Conservation (phyloP, 2,113 vertebrate genomes). For the Hiodon alosoides region DNA sequence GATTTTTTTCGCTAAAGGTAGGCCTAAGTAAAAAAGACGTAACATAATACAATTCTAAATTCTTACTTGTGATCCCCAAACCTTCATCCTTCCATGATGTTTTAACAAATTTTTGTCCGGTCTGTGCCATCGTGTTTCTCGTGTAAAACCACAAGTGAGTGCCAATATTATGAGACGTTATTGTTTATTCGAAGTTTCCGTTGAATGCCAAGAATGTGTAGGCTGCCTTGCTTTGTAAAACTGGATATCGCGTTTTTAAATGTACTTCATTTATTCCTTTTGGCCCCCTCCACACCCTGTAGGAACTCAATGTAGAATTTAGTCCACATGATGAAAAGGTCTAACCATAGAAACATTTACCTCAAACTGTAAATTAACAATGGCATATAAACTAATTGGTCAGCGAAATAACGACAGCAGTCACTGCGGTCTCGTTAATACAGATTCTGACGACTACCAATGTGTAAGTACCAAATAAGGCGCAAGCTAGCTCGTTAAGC, state of each 20-base stretch:
- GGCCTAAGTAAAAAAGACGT: too few species aligned
- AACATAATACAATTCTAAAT: too few species aligned
- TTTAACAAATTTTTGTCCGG: too few species aligned
- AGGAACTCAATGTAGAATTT: constrained; percentile 44
- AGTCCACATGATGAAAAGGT: constrained; percentile 32
- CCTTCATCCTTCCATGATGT: too few species aligned
- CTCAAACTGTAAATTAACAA: constrained; percentile 1
- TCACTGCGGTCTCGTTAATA: constrained; percentile 54
- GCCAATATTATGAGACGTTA: too few species aligned
- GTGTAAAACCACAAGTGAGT: too few species aligned
- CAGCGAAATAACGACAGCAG: constrained; percentile 38
- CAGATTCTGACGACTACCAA: constrained; percentile 54
- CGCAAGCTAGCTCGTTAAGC: constrained; percentile 30
- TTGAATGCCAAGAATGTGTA: too few species aligned
- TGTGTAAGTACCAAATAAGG: constrained; percentile 61
- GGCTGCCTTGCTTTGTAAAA: too few species aligned
- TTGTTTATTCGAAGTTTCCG: too few species aligned
- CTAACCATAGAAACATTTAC: constrained; percentile 32
- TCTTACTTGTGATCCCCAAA: too few species aligned
- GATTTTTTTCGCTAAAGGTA: too few species aligned
- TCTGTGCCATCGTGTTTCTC: too few species aligned
- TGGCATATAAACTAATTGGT: constrained; percentile 17
- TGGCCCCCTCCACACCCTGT: constrained; percentile 49
- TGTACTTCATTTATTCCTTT: constrained; percentile 23
- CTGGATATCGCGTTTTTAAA: background rate